Conservation (phyloP, 1,140 invertebrate species). For the Trichonephila clavata region DNA sequence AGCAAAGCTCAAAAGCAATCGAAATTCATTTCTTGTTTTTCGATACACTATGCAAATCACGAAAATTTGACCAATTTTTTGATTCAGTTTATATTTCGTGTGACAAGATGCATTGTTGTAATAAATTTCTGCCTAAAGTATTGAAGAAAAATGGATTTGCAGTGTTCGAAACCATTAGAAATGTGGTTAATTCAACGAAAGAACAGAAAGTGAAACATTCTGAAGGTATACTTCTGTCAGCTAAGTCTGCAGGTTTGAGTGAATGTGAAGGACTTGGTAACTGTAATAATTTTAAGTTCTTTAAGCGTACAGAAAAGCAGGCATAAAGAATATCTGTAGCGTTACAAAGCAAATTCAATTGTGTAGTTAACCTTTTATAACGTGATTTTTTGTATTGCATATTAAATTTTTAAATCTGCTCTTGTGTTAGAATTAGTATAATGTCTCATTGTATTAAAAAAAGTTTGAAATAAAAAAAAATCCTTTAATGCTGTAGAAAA, state of each 20-base stretch:
- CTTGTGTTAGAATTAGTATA: no score
- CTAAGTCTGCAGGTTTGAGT: slow-evolving; percentile 9
- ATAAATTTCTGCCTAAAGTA: slow-evolving; percentile 22
- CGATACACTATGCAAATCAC: slow-evolving; percentile 23
- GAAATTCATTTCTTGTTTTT: slow-evolving; percentile 34
- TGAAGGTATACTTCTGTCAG: slow-evolving; percentile 2
- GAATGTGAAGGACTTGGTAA: not conserved
- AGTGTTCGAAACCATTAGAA: slow-evolving; percentile 62
- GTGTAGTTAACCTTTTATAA: no score
- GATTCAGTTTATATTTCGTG: slow-evolving; percentile 62
- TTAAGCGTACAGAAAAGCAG: not conserved
- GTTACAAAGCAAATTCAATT: not conserved
- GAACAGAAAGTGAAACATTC: slow-evolving; percentile 57
- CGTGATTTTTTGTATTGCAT: no score
- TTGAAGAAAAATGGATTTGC: slow-evolving; percentile 32
- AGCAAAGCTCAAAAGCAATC: not conserved
- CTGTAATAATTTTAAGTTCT: slow-evolving; percentile 39
- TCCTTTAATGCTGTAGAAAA: no score
- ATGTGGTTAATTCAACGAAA: slow-evolving; percentile 71
- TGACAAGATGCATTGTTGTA: slow-evolving; percentile 42
- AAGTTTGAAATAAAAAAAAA: no score
- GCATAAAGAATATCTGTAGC: not conserved
- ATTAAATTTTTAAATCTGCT: no score
- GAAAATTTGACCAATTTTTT: slow-evolving; percentile 43
- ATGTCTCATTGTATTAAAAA: no score